These are phyloP conservation scores for Eulithis testata DNA, from an alignment of 2,888 invertebrate genomes.

Conservation along the genomic window DNA sequence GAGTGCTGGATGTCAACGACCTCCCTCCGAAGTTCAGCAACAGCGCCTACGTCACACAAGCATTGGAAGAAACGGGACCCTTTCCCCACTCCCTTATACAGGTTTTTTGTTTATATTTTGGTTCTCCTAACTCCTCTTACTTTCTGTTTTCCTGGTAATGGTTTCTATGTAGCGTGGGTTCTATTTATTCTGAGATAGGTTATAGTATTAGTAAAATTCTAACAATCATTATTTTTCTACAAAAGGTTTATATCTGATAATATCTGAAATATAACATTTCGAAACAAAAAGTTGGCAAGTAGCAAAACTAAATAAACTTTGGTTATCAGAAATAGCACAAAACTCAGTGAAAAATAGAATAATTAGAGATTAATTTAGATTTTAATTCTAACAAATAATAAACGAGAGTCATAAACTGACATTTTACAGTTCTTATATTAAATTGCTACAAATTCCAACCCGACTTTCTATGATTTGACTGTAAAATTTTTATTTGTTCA, in stretches of 20 bases:
- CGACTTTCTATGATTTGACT: slow-evolving; percentile 22
- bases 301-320: slow-evolving; percentile 1
- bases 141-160: slow-evolving; percentile 23
- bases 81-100: slow-evolving; percentile 89
- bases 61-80: slow-evolving; percentile 91
- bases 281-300: neutral
- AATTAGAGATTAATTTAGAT: slow-evolving; percentile 11
- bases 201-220: neutral
- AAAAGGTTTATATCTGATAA: no score
- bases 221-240: no score
- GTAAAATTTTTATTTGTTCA: slow-evolving; percentile 33
- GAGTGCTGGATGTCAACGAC: slow-evolving; percentile 95
- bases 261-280: neutral
- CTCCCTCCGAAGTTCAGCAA: slow-evolving; percentile 92
- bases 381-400: slow-evolving; percentile 14
- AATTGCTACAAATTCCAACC: slow-evolving; percentile 30
- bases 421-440: slow-evolving; percentile 26
- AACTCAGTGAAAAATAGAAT: slow-evolving; percentile 15
- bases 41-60: slow-evolving; percentile 88
- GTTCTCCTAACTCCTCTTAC: slow-evolving; percentile 41
- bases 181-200: neutral
- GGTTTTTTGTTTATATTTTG: slow-evolving; percentile 82
- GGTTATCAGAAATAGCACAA: slow-evolving; percentile 8
- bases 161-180: neutral
- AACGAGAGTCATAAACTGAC: neutral